These are phyloP conservation scores for Merluccius polli DNA, from an alignment of 2,797 vertebrate genomes.

Conservation along the genomic window DNA sequence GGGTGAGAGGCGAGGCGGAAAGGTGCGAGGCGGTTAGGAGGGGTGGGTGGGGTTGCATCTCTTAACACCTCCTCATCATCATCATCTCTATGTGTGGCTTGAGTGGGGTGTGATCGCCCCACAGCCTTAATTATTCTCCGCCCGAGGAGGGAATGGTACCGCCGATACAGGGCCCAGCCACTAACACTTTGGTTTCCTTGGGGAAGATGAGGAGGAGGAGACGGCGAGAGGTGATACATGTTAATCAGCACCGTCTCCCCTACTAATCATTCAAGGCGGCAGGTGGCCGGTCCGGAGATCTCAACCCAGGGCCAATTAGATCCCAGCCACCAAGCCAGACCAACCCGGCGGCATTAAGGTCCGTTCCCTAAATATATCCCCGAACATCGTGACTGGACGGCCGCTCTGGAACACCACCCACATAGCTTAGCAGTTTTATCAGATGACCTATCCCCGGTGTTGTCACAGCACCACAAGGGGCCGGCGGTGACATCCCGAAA, in stretches of 20 bases:
- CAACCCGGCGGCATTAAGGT: conserved; percentile 1
- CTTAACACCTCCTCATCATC: conserved; percentile 51
- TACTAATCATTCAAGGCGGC: conserved; percentile 41
- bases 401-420: conserved; percentile 30
- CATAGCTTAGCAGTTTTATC: conserved; percentile 15
- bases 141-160: conserved; percentile 36
- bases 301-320: conserved; percentile 48
- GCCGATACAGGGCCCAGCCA: conserved; percentile 30
- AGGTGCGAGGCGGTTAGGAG: conserved; percentile 13
- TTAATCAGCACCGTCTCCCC: conserved; percentile 31
- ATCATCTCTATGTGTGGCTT: conserved; percentile 35
- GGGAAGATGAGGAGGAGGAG: neutral
- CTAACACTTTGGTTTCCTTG: conserved; percentile 25
- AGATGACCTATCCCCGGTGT: conserved; percentile 19
- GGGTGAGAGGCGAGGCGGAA: no score
- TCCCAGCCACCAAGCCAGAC: conserved; percentile 21
- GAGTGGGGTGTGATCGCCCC: conserved; percentile 33
- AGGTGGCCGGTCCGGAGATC: conserved; percentile 40
- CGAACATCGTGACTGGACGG: conserved; percentile 36
- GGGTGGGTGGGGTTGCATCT: conserved; percentile 11
- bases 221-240: conserved; percentile 48
- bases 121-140: conserved; percentile 49
- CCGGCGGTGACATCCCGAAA: conserved; percentile 21
- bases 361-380: conserved; percentile 26
- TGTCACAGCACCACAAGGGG: conserved; percentile 23